These are phyloP conservation scores for Peromyscus leucopus DNA, from an alignment of 2,113 vertebrate genomes.

Conservation along the genomic window DNA sequence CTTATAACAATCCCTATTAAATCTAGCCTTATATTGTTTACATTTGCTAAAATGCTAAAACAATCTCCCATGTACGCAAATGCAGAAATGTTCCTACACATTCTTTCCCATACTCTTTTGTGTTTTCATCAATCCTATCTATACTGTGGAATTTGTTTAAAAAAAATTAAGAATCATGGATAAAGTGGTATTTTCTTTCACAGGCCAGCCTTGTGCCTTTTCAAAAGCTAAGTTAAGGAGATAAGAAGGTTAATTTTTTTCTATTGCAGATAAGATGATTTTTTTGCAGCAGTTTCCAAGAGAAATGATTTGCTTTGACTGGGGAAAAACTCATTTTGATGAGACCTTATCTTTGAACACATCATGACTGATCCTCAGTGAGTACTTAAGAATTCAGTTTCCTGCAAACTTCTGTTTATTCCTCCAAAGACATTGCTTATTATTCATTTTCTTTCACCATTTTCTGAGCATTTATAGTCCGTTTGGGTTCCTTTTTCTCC, in stretches of 20 bases:
- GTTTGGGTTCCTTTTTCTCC: slow-evolving; percentile 49
- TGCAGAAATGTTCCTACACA: background rate
- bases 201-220: background rate
- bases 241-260: slow-evolving; percentile 45
- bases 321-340: slow-evolving; percentile 36
- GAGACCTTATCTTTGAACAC: slow-evolving; percentile 56
- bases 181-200: slow-evolving; percentile 14
- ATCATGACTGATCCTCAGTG: background rate
- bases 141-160: background rate
- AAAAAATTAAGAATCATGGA: background rate
- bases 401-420: slow-evolving; percentile 45
- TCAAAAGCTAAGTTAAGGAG: slow-evolving; percentile 40
- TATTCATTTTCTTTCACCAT: slow-evolving; percentile 62
- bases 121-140: background rate
- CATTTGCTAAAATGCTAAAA: background rate
- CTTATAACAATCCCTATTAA: background rate
- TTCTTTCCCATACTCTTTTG: background rate
- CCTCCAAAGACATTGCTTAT: slow-evolving; percentile 38
- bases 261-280: slow-evolving; percentile 57
- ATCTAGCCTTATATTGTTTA: background rate
- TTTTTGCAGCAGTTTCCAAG: slow-evolving; percentile 1
- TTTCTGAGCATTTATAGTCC: slow-evolving; percentile 44
- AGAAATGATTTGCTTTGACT: slow-evolving; percentile 56
- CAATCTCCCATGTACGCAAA: background rate
- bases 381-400: slow-evolving; percentile 55